phyloP scores from a whole-genome alignment of 1,140 invertebrate genomes.

The Leptoteleia sp. region DNA sequence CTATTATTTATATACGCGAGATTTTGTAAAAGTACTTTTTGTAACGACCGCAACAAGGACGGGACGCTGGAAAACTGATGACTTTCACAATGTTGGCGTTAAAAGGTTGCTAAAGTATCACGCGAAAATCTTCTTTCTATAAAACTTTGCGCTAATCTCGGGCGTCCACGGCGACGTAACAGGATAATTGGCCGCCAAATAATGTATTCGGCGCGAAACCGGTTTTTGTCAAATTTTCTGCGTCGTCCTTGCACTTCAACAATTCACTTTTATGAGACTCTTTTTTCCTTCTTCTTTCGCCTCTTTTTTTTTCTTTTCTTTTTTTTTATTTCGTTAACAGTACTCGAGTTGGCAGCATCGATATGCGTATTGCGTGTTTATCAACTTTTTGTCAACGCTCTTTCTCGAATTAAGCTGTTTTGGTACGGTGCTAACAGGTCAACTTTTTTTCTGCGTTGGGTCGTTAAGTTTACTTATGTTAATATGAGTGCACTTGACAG shows the following conservation, averaged over 20 bases:
- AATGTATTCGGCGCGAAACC: constrained; percentile 38
- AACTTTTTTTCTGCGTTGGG: not conserved
- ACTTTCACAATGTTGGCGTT: too few species aligned
- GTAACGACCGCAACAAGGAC: too few species aligned
- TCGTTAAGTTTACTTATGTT: not conserved
- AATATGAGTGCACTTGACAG: not conserved
- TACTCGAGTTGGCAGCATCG: constrained; percentile 18
- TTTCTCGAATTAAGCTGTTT: constrained; percentile 11
- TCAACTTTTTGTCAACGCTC: constrained; percentile 11
- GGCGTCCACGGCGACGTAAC: constrained; percentile 10
- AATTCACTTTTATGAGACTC: constrained; percentile 53
- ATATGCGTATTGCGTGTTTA: not conserved
- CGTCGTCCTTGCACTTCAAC: constrained; percentile 53
- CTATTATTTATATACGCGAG: too few species aligned
- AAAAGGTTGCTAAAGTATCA: too few species aligned
- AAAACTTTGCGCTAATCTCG: constrained; percentile 15
- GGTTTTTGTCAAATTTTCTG: constrained; percentile 55
- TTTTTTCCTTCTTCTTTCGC: constrained; percentile 25
- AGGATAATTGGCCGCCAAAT: constrained; percentile 58
- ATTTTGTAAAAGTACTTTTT: too few species aligned
- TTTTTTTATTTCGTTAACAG: too few species aligned
- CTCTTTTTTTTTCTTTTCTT: too few species aligned
- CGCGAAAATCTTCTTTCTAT: too few species aligned
- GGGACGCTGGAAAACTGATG: too few species aligned
- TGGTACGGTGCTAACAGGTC: constrained; percentile 2